These are phyloP conservation scores for Lasioglossum morio DNA, from an alignment of 2,888 invertebrate species.

Conservation along the genomic window DNA sequence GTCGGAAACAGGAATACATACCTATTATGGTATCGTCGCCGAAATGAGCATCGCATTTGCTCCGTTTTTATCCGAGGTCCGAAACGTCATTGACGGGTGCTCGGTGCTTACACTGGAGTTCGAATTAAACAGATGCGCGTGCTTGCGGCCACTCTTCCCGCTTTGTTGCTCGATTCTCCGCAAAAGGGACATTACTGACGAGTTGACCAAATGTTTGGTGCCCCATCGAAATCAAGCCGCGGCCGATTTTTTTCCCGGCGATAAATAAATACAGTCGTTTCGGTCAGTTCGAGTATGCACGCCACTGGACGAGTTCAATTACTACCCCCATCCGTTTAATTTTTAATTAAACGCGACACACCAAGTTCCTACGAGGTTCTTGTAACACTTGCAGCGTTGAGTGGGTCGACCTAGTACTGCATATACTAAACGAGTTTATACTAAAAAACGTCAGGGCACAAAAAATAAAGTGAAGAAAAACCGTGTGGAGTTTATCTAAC, in stretches of 20 bases:
- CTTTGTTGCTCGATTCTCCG: slow-evolving; percentile 10
- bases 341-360: neutral
- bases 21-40: neutral
- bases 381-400: neutral
- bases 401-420: neutral
- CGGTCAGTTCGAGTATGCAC: neutral
- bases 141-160: neutral
- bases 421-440: neutral
- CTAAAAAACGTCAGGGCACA: neutral
- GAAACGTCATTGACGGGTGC: neutral
- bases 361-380: neutral
- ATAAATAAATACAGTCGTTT: neutral
- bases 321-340: neutral
- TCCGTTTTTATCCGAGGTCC: neutral
- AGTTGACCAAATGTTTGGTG: slow-evolving; percentile 6
- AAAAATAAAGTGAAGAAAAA: neutral
- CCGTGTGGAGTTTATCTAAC: neutral
- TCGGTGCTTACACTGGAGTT: neutral
- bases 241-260: neutral
- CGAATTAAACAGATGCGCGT: slow-evolving; percentile 4
- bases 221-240: neutral
- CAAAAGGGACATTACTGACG: slow-evolving; percentile 9
- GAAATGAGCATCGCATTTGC: neutral
- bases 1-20: neutral
- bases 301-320: neutral